Conservation (phyloP, 1,140 invertebrate species). For the Drosophila nikananu region DNA sequence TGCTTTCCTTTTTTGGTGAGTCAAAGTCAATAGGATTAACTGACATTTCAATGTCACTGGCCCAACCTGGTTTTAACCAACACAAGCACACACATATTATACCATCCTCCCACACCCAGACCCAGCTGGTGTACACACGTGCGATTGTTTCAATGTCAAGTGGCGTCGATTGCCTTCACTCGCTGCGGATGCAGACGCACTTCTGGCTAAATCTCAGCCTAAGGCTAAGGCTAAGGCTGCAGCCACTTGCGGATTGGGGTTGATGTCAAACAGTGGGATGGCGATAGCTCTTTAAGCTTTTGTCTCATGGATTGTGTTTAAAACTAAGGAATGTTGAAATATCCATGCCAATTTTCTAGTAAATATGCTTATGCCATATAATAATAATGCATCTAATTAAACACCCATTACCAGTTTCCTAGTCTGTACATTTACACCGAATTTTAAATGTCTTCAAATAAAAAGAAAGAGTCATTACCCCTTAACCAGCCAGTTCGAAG, state of each 20-base stretch:
- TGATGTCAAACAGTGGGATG: constrained; percentile 2
- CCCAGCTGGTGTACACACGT: constrained; percentile 26
- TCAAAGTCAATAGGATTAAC: constrained; percentile 62
- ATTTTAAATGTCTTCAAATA: background rate
- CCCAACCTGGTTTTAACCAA: constrained; percentile 37
- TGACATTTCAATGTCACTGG: constrained; percentile 66
- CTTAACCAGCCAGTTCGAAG: background rate
- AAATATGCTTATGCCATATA: background rate
- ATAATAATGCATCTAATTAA: background rate
- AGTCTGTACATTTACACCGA: background rate
- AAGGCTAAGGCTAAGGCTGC: constrained; percentile 18
- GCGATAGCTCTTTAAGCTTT: background rate
- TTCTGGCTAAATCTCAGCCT: constrained; percentile 19
- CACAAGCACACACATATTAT: background rate
- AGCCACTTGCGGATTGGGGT: constrained; percentile 8
- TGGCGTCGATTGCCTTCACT: constrained; percentile 40
- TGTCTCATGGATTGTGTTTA: background rate
- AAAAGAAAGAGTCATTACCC: background rate
- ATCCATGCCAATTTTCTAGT: background rate
- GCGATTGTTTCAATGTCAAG: constrained; percentile 72
- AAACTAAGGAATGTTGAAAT: background rate
- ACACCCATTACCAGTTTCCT: background rate
- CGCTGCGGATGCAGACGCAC: constrained; percentile 56
- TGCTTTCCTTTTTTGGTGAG: constrained; percentile 19
- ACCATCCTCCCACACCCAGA: constrained; percentile 1